Base-by-base conservation (phyloP, 2,797 vertebrate species). In the Xenopus petersii region DNA sequence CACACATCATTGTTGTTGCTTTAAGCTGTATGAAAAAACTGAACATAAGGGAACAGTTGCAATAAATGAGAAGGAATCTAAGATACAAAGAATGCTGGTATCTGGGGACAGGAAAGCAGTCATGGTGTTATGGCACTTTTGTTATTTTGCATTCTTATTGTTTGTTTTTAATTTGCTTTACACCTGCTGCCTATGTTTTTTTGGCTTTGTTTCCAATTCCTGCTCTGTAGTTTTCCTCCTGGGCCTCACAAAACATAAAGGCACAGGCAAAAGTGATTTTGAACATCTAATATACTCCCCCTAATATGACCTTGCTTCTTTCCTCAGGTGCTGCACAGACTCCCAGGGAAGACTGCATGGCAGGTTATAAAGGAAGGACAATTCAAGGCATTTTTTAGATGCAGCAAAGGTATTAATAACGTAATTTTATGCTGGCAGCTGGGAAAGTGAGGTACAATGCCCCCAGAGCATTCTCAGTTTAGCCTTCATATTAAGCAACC, bases 371-470 rank as follows among this genome's bases (percentile, higher is more conserved):
- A 81, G 87, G 77, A 81, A 74, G 77, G 85, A 86, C 75, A 88
- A 86, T 86, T 90, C 88, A 80, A 92, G 85, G 42, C 91, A 80
- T 0, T 88, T 98, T 51, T 83, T 98, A 83, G 89, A 94, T 80
- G 85, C 88, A 80, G 81, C 89, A 75, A 95, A 92, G 87, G 96
- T 98, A 85, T 54, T 79, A 70, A 61, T 74, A 36, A 62, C 16
- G 72, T 80, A 10, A 70, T 77, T n/a, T 54, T 78, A 2, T 79
- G 21, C 56, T 71, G 55, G 8, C 30, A 63, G 77, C n/a, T 2
- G 51, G 4, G 6, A 73, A n/a, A 12, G 67, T 60, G 76, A 83
- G 15, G 58, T 70, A 5, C 48, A 70, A 49, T 75, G 5, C 56
- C 42, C 56, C 74, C 73, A 62, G 16, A 75, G 12, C 11, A 58